Percentiles rank a stretch among this genome's conserved stretches.
Conservation (phyloP, 2,888 invertebrate genomes). For the Xestia xanthographa region DNA sequence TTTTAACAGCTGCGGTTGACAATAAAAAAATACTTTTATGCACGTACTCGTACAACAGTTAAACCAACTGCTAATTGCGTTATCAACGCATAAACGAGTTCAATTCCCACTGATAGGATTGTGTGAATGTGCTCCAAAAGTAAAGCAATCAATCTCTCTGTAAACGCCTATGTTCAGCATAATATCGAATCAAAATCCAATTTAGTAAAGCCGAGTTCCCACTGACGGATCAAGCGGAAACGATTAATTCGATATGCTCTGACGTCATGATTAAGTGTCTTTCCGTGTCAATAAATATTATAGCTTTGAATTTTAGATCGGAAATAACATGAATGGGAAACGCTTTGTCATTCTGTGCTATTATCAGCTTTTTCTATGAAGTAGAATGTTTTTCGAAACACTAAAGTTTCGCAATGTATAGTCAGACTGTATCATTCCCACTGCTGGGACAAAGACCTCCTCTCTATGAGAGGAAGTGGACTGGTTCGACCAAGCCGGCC, state of each 20-base stretch:
- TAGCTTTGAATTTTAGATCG: slow-evolving; percentile 28
- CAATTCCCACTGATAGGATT: slow-evolving; percentile 35
- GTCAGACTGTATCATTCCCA: background rate
- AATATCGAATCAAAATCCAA: slow-evolving; percentile 64
- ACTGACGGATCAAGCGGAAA: slow-evolving; percentile 58
- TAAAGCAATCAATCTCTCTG: slow-evolving; percentile 60
- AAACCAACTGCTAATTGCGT: slow-evolving; percentile 47
- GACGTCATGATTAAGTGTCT: slow-evolving; percentile 55
- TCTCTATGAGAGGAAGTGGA: background rate
- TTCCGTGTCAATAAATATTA: slow-evolving; percentile 52
- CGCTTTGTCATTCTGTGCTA: background rate
- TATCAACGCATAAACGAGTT: slow-evolving; percentile 52
- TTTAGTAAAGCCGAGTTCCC: slow-evolving; percentile 54
- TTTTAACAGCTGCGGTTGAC: background rate
- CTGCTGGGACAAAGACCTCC: background rate
- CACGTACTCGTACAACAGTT: slow-evolving; percentile 3
- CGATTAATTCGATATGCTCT: slow-evolving; percentile 62
- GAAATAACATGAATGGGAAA: slow-evolving; percentile 7
- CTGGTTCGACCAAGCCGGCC: no score
- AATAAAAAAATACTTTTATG: slow-evolving; percentile 20
- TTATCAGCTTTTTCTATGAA: background rate
- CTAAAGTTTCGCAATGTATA: background rate
- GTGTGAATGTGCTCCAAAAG: slow-evolving; percentile 47
- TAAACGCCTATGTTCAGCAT: slow-evolving; percentile 58
- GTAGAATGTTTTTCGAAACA: background rate